Percentiles rank a stretch among this genome's conserved stretches.
phyloP scores from a whole-genome alignment of 2,888 invertebrate species.

The Salticus scenicus region DNA sequence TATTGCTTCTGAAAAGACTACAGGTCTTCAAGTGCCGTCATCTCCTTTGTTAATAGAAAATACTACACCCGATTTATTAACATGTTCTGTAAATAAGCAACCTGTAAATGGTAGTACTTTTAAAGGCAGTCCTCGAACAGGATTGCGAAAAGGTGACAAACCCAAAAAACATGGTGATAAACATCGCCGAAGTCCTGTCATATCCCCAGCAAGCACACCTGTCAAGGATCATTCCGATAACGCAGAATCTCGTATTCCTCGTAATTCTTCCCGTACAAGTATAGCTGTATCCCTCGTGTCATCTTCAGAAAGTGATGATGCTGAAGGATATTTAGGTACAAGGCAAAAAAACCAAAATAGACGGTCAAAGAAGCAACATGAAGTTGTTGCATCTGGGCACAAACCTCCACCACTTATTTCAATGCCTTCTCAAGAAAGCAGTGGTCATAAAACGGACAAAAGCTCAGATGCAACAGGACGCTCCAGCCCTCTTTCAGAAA shows the following conservation, averaged over 20 bases:
- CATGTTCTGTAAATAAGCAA: constrained; percentile 42
- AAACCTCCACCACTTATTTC: constrained; percentile 24
- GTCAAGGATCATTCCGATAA: constrained; percentile 46
- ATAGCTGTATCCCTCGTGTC: constrained; percentile 46
- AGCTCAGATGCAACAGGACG: constrained; percentile 51
- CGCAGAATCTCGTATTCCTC: constrained; percentile 47
- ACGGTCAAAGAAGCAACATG: constrained; percentile 39
- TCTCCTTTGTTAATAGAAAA: constrained; percentile 33
- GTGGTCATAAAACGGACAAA: constrained; percentile 38
- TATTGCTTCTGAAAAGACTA: constrained; percentile 44
- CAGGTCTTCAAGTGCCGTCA: neutral
- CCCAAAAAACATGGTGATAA: constrained; percentile 43
- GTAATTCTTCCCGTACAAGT: constrained; percentile 58
- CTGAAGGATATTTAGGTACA: constrained; percentile 38
- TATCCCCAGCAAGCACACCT: constrained; percentile 60
- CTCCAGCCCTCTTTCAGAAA: constrained; percentile 55
- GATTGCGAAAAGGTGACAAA: constrained; percentile 49
- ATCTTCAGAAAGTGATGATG: constrained; percentile 63
- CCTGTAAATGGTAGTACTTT: constrained; percentile 15
- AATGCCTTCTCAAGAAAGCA: constrained; percentile 50
- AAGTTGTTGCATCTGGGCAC: neutral
- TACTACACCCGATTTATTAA: constrained; percentile 43
- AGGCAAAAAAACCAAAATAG: constrained; percentile 34
- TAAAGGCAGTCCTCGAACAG: constrained; percentile 50
- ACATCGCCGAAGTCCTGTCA: constrained; percentile 49